Conservation (phyloP, 2,888 invertebrate genomes). For the Oscheius myriophilus region DNA sequence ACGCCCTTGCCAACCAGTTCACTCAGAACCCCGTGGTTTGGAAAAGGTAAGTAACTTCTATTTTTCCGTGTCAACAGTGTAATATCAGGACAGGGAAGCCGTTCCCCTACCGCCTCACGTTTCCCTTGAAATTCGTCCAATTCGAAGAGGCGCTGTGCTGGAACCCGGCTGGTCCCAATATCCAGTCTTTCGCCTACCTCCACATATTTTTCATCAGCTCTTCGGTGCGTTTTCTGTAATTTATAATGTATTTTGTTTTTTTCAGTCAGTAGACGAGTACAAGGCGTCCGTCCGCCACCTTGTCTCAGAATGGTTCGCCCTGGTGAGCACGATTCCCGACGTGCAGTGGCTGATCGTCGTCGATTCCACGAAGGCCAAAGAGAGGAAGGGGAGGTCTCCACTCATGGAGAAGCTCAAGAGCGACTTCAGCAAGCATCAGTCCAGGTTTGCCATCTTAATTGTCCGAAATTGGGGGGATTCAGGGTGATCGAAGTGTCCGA, state of each 20-base stretch:
- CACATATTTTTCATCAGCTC: constrained; percentile 64
- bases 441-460: constrained; percentile 32
- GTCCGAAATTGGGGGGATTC: neutral
- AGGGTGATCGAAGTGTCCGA: constrained; percentile 55
- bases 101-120: constrained; percentile 49
- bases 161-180: constrained; percentile 37
- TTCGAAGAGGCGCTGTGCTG: constrained; percentile 55
- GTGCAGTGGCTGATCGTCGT: constrained; percentile 67
- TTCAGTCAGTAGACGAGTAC: constrained; percentile 66
- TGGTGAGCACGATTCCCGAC: constrained; percentile 47
- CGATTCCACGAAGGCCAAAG: constrained; percentile 61
- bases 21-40: constrained; percentile 45
- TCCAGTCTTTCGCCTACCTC: constrained; percentile 55
- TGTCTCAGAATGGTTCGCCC: constrained; percentile 68
- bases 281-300: constrained; percentile 58
- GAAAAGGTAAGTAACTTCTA: constrained; percentile 36
- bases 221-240: constrained; percentile 49
- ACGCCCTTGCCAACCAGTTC: constrained; percentile 50
- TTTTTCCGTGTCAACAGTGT: neutral
- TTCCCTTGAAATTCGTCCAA: constrained; percentile 56
- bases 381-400: constrained; percentile 59
- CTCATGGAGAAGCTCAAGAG: constrained; percentile 63
- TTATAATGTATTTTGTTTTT: constrained; percentile 2
- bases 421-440: constrained; percentile 57
- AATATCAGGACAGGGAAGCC: constrained; percentile 50